Evolutionary conservation across 2,113 vertebrate genomes (phyloP), one percentile per base, ranked within the genome.

Genomic region (Syngnathus floridae): DNA sequence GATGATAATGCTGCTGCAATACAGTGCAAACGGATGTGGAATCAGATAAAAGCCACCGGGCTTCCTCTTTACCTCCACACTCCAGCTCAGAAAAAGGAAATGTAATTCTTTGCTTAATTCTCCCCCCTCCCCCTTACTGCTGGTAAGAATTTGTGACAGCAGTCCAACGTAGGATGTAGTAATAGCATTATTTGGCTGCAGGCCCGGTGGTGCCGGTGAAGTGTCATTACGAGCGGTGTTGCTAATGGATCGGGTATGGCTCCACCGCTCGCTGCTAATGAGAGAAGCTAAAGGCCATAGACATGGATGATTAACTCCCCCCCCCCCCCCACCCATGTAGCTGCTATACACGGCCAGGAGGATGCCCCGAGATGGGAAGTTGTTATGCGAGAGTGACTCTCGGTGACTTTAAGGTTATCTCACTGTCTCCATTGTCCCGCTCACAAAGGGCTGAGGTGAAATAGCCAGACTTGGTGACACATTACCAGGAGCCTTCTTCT

Each of bases 211-310:
- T 79, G 86, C 85, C 77, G 87, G 80, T 84, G 87, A 89, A 87
- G 84, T 91, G 83, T 89, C 88, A 86, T 88, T 91, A 92, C 86
- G 86, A 81, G 84, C 85, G 84, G 80, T 76, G 82, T 88, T 79
- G 86, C 90, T 89, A 92, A 93, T 92, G 90, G 91, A 93, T 90
- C 85, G 84, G 89, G 80, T 87, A 91, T 78, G 88, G 87, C 86
- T 84, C 79, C 86, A 90, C 90, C 89, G 88, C 85, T 91, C 90
- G 88, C 88, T 80, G 81, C 90, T 93, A 93, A 92, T 92, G 91
- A 94, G 88, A 92, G 90, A 86, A 94, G 87, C 86, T 89, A 91
- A 94, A 93, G 90, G 87, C 85, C 87, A 91, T 79, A 88, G 91
- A 88, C 90, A 90, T 77, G 87, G 84, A 88, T 92, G 89, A 92